A percentile compares a stretch with the other conserved stretches of the same genome.
These are phyloP conservation scores for Melanostoma scalare DNA, from an alignment of 2,888 invertebrate species.

Conservation along the genomic window DNA sequence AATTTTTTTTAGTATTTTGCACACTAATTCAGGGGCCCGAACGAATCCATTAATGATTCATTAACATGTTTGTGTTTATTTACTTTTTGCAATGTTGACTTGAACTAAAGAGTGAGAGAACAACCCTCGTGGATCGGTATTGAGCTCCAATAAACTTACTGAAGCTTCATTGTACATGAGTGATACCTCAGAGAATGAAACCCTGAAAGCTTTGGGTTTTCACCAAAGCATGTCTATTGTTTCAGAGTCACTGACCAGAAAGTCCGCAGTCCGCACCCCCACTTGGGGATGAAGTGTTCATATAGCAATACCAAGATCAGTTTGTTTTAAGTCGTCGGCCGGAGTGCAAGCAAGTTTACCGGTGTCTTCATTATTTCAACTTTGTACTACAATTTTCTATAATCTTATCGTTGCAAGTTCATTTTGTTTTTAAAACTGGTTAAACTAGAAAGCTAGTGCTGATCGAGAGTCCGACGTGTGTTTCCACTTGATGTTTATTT, in stretches of 20 bases:
- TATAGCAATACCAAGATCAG: slow-evolving; percentile 1
- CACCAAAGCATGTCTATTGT: background rate
- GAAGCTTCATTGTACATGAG: too few relatives aligned
- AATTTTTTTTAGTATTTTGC: too few relatives aligned
- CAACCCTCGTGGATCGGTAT: too few relatives aligned
- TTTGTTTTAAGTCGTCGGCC: slow-evolving; percentile 11
- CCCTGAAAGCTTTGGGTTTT: background rate
- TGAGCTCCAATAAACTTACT: too few relatives aligned
- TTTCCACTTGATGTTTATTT: background rate
- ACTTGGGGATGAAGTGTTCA: slow-evolving; percentile 33
- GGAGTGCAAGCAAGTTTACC: slow-evolving; percentile 1
- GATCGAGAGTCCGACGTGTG: slow-evolving; percentile 3
- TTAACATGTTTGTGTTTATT: too few relatives aligned
- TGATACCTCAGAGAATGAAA: too few relatives aligned
- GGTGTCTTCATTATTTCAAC: background rate
- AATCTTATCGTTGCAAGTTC: background rate
- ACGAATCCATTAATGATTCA: too few relatives aligned
- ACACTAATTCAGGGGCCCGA: too few relatives aligned
- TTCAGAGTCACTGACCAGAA: background rate
- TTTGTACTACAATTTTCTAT: background rate
- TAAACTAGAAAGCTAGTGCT: background rate
- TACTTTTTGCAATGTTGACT: too few relatives aligned
- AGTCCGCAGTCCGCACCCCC: slow-evolving; percentile 6
- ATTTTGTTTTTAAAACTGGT: slow-evolving; percentile 17
- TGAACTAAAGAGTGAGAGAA: too few relatives aligned